phyloP scores from a whole-genome alignment of 2,797 vertebrate genomes.

The Falco columbarius region DNA sequence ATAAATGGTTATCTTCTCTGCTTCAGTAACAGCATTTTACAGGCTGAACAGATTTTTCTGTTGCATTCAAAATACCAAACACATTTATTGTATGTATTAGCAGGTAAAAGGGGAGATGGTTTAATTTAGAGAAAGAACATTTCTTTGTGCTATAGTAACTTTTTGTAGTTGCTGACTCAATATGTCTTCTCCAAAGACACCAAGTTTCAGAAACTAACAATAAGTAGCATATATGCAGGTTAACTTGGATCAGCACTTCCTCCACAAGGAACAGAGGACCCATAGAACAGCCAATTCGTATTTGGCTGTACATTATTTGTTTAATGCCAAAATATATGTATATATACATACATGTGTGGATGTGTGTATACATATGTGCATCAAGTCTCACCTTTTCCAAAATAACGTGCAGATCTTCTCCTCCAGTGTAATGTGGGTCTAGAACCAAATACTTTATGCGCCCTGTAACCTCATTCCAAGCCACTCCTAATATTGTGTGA shows the following conservation, averaged over 20 bases:
- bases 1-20: not conserved
- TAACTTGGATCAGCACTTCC: not conserved
- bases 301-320: not conserved
- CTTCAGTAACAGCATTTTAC: not conserved
- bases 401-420: conserved; percentile 89
- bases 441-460: conserved; percentile 92
- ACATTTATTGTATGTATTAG: not conserved
- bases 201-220: not conserved
- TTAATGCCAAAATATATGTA: not conserved
- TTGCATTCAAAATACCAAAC: not conserved
- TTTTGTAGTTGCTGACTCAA: not conserved
- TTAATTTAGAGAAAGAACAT: not conserved
- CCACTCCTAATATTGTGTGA: conserved; percentile 93
- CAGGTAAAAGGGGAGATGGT: not conserved
- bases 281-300: not conserved
- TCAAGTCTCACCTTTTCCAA: conserved; percentile 87
- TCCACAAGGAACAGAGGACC: not conserved
- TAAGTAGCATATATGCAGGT: not conserved
- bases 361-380: not conserved
- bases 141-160: not conserved
- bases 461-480: conserved; percentile 92
- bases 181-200: not conserved
- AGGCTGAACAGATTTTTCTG: not conserved
- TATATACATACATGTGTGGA: not conserved
- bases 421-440: conserved; percentile 96